Conservation (phyloP, 2,113 vertebrate genomes). For the Dascyllus trimaculatus region DNA sequence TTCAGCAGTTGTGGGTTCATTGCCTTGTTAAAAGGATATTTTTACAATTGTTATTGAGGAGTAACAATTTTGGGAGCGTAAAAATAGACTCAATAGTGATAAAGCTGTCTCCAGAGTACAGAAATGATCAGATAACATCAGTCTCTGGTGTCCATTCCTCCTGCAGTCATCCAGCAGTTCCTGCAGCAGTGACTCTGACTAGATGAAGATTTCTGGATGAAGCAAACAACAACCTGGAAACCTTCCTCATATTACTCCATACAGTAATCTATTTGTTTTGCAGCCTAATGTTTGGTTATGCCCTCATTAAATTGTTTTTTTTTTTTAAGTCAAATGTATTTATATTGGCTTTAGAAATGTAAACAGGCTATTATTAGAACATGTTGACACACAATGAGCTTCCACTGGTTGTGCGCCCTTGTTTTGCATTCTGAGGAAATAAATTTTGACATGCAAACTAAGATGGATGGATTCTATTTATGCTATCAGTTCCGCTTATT, state of each 20-base stretch:
- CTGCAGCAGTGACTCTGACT: slow-evolving; percentile 75
- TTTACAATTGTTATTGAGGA: no score
- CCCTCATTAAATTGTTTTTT: not conserved
- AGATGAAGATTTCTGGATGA: slow-evolving; percentile 25
- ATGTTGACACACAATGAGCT: not conserved
- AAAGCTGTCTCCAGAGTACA: no score
- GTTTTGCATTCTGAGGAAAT: not conserved
- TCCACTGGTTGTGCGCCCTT: not conserved
- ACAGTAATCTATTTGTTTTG: not conserved
- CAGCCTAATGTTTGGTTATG: not conserved
- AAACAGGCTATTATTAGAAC: not conserved
- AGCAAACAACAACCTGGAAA: not conserved
- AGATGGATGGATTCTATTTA: not conserved
- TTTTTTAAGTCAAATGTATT: not conserved
- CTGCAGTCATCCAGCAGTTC: slow-evolving; percentile 76
- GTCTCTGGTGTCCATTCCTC: not conserved
- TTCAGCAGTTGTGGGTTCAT: no score
- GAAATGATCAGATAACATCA: not conserved
- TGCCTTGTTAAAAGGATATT: no score
- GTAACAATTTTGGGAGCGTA: no score
- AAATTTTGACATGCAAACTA: slow-evolving; percentile 18
- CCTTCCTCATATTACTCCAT: not conserved
- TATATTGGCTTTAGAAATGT: not conserved
- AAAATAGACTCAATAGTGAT: no score
- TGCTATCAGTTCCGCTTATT: not conserved